Evolutionary conservation across 1,140 invertebrate genomes (phyloP), one percentile per base, ranked within the genome.

Genomic region (Drosophila sp.): DNA sequence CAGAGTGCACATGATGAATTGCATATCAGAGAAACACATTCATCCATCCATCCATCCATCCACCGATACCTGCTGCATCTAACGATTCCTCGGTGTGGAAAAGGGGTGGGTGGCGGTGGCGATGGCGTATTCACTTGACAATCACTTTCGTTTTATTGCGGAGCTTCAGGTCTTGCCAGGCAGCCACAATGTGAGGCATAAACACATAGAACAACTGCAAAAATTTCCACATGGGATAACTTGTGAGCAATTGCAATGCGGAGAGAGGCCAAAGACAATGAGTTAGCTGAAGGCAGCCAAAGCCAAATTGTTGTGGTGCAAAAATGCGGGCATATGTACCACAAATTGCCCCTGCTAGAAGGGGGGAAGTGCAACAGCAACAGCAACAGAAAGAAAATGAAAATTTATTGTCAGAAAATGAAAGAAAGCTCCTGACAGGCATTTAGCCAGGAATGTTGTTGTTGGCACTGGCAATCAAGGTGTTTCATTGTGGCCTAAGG

Each of bases 351-450:
- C 17, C 17, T 17, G 17, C 17, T 17, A 65, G 76, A 70, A 58
- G 72, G 57, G 90, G 80, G 78, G 83, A 79, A 69, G 83, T 90
- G 86, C 87, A 72, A 83, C 77, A 79, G 68, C 70, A 71, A 56
- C 57, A 29, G 58, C 57, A 33, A 75, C 29, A 80, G 80, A 90
- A 90, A 90, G 87, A 90, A 90, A 90, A 90, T 90, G 87, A 83
- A 90, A 90, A 90, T 90, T 90, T 90, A 90, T 90, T 90, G 87
- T 83, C 83, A 84, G 83, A 80, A 90, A 90, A 83, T 90, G 82
- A 90, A 83, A 85, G 77, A 90, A 87, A 83, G 83, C 67, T 67
- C 66, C 70, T 50, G 70, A 23, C 55, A 67, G 70, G 60, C 60
- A 62, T 56, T 58, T 29, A 71, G 63, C 32, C 30, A 41, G n/a